Percentiles rank a stretch among this genome's conserved stretches.
These are phyloP conservation scores for Pristionchus maxplancki DNA, from an alignment of 2,888 invertebrate genomes.

Conservation along the genomic window DNA sequence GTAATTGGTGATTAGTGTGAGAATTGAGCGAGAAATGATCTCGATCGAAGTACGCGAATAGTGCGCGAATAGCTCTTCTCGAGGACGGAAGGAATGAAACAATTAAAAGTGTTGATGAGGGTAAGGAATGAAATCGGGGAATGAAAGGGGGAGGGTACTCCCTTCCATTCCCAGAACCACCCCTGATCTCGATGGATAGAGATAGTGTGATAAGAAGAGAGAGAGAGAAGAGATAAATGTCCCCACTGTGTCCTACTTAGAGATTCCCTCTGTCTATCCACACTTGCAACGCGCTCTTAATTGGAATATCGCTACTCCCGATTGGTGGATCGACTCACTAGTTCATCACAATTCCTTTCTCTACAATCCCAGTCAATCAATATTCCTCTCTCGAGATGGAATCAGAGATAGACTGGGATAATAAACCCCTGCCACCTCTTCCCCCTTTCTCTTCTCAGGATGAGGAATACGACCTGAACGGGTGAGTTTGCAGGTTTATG, in stretches of 20 bases:
- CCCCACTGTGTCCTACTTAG: slow-evolving; percentile 28
- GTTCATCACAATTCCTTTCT: not conserved
- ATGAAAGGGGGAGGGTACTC: not conserved
- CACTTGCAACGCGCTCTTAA: slow-evolving; percentile 28
- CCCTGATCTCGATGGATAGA: slow-evolving; percentile 16
- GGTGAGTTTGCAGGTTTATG: slow-evolving; percentile 33
- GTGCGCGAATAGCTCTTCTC: not conserved
- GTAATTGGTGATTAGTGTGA: slow-evolving; percentile 4
- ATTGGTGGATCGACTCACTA: not conserved
- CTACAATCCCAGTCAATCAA: slow-evolving; percentile 6
- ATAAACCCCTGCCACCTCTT: slow-evolving; percentile 35
- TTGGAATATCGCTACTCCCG: slow-evolving; percentile 8
- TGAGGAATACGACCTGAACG: slow-evolving; percentile 16
- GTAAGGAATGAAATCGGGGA: slow-evolving; percentile 34
- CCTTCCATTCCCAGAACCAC: slow-evolving; percentile 16
- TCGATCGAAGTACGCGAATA: not conserved
- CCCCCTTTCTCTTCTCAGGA: not conserved
- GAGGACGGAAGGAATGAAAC: slow-evolving; percentile 32
- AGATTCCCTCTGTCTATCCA: slow-evolving; percentile 19
- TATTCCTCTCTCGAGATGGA: slow-evolving; percentile 47
- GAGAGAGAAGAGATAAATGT: not conserved
- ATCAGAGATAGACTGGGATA: slow-evolving; percentile 46
- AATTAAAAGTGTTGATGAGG: slow-evolving; percentile 35
- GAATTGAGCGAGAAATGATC: not conserved
- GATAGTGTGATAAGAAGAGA: slow-evolving; percentile 8